A percentile compares a stretch with the other conserved stretches of the same genome.
Evolutionary conservation across 1,140 invertebrate genomes (phyloP).

Genomic region (Diuraphis noxia): DNA sequence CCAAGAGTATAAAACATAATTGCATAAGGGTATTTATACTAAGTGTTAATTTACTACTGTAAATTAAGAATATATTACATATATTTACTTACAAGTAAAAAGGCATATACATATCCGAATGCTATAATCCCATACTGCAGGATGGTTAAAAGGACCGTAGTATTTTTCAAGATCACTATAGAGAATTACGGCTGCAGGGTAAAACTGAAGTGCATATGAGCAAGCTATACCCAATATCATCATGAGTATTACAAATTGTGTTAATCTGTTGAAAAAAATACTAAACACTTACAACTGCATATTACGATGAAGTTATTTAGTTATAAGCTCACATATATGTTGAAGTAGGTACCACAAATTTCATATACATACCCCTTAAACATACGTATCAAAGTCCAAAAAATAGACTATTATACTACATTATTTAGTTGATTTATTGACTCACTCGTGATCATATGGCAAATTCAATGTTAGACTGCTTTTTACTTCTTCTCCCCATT

Average conservation of each 20-base stretch:
- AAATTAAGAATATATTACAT: background rate
- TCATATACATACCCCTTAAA: too few relatives aligned
- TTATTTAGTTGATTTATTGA: background rate
- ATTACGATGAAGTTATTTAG: background rate
- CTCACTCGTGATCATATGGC: conserved; percentile 58
- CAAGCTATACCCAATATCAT: conserved; percentile 91
- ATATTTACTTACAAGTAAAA: conserved; percentile 47
- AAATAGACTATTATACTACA: background rate
- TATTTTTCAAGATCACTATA: conserved; percentile 48
- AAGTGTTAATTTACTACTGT: background rate
- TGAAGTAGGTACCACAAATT: too few relatives aligned
- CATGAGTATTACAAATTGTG: conserved; percentile 83
- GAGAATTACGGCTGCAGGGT: conserved; percentile 85
- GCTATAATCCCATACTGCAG: conserved; percentile 27
- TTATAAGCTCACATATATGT: background rate
- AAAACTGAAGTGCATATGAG: conserved; percentile 92
- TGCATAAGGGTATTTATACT: background rate
- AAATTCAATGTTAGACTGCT: conserved; percentile 81
- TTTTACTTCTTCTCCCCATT: conserved; percentile 70
- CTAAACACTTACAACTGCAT: background rate
- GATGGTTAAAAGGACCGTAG: conserved; percentile 42
- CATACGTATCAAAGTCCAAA: too few relatives aligned
- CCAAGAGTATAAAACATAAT: background rate
- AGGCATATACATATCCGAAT: conserved; percentile 37
- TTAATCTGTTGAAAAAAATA: conserved; percentile 62